phyloP scores from a whole-genome alignment of 2,113 vertebrate species.

The Indicator indicator region DNA sequence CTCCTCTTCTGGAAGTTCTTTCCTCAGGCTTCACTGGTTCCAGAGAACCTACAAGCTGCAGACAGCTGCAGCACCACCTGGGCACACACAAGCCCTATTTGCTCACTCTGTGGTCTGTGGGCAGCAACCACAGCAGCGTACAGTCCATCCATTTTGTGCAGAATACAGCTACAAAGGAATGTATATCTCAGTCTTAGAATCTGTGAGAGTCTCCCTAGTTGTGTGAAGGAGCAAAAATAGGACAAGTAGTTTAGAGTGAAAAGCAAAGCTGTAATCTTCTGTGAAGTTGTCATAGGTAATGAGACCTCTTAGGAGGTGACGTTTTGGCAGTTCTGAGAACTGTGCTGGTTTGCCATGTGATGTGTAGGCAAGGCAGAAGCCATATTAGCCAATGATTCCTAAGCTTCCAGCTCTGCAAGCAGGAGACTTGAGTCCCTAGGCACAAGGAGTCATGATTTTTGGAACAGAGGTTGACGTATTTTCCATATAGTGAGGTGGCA shows the following conservation, averaged over 20 bases:
- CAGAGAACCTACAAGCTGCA: too few relatives aligned
- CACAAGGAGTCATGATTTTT: neutral
- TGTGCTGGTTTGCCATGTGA: neutral
- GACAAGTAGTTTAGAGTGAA: neutral
- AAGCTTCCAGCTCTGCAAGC: neutral
- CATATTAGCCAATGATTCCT: neutral
- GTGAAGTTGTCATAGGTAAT: neutral
- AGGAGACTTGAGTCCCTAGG: rapidly evolving
- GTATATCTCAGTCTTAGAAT: neutral
- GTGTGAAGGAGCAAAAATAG: neutral
- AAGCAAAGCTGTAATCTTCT: neutral
- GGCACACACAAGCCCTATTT: too few relatives aligned
- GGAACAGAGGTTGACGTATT: neutral
- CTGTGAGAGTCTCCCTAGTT: neutral
- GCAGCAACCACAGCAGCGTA: too few relatives aligned
- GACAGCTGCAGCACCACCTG: too few relatives aligned
- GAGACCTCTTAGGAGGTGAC: neutral
- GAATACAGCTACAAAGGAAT: neutral
- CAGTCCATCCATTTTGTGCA: neutral
- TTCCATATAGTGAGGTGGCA: neutral
- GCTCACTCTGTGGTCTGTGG: too few relatives aligned
- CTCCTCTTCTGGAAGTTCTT: too few relatives aligned
- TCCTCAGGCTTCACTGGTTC: too few relatives aligned
- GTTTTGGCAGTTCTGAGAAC: neutral
- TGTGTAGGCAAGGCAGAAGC: neutral